Conservation (phyloP, 2,888 invertebrate genomes). For the Melieria omissa region DNA sequence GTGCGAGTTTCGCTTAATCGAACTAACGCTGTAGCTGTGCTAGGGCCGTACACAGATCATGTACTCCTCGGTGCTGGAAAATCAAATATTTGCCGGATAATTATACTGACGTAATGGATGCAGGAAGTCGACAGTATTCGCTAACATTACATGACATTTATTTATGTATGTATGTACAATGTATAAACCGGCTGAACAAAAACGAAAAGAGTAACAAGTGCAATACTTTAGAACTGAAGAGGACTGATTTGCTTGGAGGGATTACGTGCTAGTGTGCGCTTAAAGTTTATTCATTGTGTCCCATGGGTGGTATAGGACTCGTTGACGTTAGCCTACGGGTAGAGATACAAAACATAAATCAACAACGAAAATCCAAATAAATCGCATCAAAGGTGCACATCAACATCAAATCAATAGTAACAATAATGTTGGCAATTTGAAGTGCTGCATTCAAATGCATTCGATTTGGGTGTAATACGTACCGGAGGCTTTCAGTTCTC, state of each 20-base stretch:
- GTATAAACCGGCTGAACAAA: not conserved
- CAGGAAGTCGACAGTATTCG: no score
- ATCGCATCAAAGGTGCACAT: not conserved
- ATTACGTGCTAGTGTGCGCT: not conserved
- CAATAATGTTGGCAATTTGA: not conserved
- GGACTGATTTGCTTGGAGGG: not conserved
- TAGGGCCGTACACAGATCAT: conserved; percentile 60
- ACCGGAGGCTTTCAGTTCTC: conserved; percentile 85
- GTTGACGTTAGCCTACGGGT: conserved; percentile 61
- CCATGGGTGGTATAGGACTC: conserved; percentile 58
- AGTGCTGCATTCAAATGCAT: not conserved
- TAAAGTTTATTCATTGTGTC: conserved; percentile 56
- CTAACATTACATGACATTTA: no score
- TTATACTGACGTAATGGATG: no score
- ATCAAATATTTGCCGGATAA: not conserved
- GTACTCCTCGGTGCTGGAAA: conserved; percentile 63
- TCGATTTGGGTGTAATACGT: conserved; percentile 52
- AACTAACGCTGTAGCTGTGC: conserved; percentile 49
- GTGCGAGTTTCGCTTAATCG: conserved; percentile 49
- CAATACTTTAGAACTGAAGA: not conserved
- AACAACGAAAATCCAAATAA: conserved; percentile 10
- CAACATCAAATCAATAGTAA: conserved; percentile 9
- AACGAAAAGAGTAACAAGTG: not conserved
- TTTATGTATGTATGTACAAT: no score
- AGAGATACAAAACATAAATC: conserved; percentile 42